Conservation (phyloP, 2,888 invertebrate species). For the Cheilosia soror region DNA sequence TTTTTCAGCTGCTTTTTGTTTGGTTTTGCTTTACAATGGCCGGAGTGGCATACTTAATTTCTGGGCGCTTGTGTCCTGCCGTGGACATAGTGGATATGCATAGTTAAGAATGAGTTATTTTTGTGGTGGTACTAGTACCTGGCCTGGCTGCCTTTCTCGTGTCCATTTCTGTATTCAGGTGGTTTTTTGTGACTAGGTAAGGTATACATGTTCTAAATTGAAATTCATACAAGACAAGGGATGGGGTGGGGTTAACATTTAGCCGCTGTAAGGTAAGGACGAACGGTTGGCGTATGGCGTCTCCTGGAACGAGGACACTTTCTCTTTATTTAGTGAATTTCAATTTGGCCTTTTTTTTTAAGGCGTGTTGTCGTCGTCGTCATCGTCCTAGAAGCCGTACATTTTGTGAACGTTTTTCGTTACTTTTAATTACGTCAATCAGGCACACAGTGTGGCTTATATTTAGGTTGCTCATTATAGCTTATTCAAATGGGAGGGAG, state of each 20-base stretch:
- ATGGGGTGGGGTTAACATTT: constrained; percentile 18
- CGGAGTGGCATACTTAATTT: constrained; percentile 57
- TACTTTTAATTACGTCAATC: constrained; percentile 39
- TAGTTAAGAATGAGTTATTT: constrained; percentile 18
- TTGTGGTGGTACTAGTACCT: constrained; percentile 7
- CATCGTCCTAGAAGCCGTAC: constrained; percentile 21
- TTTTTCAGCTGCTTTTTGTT: constrained; percentile 9
- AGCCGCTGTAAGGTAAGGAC: constrained; percentile 32
- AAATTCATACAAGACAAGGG: constrained; percentile 27
- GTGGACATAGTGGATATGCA: neutral
- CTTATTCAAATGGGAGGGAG: neutral
- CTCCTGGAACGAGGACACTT: constrained; percentile 39
- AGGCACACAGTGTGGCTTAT: neutral
- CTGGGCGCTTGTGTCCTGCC: constrained; percentile 45
- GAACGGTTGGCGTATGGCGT: constrained; percentile 17
- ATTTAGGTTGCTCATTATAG: constrained; percentile 1
- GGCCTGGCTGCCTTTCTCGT: constrained; percentile 6
- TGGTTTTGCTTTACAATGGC: constrained; percentile 22
- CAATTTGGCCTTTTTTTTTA: constrained; percentile 7
- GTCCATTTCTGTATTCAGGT: constrained; percentile 18
- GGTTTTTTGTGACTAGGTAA: neutral
- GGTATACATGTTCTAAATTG: constrained; percentile 51
- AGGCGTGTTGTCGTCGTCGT: neutral
- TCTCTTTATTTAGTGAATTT: constrained; percentile 32
- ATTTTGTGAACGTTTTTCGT: constrained; percentile 6